These are phyloP conservation scores for Gavialis gangeticus DNA, from an alignment of 2,113 vertebrate genomes.

Conservation along the genomic window DNA sequence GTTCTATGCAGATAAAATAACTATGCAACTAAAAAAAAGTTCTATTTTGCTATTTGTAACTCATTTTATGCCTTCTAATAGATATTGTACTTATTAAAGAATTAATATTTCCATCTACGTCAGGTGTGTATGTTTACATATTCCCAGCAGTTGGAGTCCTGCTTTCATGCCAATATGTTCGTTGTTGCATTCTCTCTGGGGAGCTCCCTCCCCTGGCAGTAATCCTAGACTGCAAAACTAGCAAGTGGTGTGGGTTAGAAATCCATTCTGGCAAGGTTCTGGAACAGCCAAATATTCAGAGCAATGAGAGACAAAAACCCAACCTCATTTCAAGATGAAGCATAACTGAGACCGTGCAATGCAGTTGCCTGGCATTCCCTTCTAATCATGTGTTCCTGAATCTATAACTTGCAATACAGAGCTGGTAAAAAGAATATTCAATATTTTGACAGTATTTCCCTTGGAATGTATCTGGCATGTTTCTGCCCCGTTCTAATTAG, in stretches of 20 bases:
- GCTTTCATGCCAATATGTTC: accelerated
- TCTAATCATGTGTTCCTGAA: too few species aligned
- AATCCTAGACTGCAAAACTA: neutral
- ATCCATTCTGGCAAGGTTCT: too few species aligned
- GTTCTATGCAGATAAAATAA: conserved; percentile 51
- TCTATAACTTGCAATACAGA: neutral
- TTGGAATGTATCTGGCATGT: neutral
- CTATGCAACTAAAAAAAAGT: neutral
- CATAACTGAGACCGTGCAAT: too few species aligned
- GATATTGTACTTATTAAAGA: conserved; percentile 42
- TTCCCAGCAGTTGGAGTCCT: accelerated
- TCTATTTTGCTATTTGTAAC: conserved; percentile 40
- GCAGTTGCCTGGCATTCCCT: too few species aligned
- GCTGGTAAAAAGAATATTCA: neutral
- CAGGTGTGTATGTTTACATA: neutral
- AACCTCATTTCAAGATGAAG: too few species aligned
- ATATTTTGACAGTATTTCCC: neutral
- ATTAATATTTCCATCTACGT: neutral
- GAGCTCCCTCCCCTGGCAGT: too few species aligned
- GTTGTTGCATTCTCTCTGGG: too few species aligned
- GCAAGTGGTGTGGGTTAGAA: neutral
- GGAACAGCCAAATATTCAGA: too few species aligned
- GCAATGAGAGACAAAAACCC: too few species aligned
- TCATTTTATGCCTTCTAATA: neutral
- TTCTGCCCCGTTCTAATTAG: neutral